Evolutionary conservation across 2,113 vertebrate species (phyloP), one percentile per base, ranked within the genome.

Genomic region (Paradisaea rubra): DNA sequence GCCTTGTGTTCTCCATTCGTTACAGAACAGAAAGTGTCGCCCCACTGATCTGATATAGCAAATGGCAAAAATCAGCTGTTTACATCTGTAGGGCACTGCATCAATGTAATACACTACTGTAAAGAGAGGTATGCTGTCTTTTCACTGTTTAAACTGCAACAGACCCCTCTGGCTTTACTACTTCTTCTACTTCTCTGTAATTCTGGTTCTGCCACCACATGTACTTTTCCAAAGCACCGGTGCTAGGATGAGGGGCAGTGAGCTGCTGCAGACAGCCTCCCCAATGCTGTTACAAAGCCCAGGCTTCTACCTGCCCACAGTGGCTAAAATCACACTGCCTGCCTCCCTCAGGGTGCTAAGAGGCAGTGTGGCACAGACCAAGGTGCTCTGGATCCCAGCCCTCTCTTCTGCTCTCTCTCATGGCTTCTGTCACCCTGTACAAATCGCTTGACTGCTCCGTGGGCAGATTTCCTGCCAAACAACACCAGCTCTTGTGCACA

Each of bases 141-240:
- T 69, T 74, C 52, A 63, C 64, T 39, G 15, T 20, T 92, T 65
- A 74, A 78, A 81, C 21, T 87, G 66, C 63, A 82, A 33, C 9
- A 41, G 71, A 77, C 24, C 17, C 33, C 59, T 85, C 53, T 89
- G 64, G 19, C 81, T 80, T 91, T 64, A 72, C 60, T 45, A 64
- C 24, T 68, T 50, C 15, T 74, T 42, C 35, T 78, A 2, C 47
- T 69, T 80, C 74, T 37, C 53, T 1, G 0, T 35, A 81, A 41
- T 18, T 73, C 66, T 61, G 54, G 7, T 69, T 61, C 81, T 88
- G 28, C 0, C 0, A 76, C n/a, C 37, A 42, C 0, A 0, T 13
- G 12, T 33, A 25, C 28, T 74, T 91, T 74, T 56, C 68, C 30
- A 56, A 65, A 84, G 37, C 74, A 56, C 20, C 0, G 0, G 20